Evolutionary conservation across 2,888 invertebrate genomes (phyloP), one percentile per base, ranked within the genome.

Genomic region (Zygogramma bicolorata): DNA sequence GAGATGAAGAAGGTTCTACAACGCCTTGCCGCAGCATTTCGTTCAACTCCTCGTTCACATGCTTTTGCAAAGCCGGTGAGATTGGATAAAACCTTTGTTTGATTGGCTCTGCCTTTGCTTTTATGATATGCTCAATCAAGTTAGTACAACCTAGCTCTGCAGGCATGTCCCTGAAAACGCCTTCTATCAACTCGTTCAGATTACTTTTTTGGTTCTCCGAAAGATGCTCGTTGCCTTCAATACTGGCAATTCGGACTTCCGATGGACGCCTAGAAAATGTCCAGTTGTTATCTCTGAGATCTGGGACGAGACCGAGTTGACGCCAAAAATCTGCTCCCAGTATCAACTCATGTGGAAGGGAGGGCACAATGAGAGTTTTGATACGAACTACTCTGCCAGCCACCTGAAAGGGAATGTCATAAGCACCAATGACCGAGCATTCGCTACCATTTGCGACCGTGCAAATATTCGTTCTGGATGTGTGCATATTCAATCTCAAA

Each of bases 21-120:
- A 81, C 7, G 63, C 69, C 5, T 78, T 79, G n/a, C 63, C 74
- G 57, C 69, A 81, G 18, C 75, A 83, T 77, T 34, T 74, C 75
- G 25, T 53, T 68, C 15, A 81, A 38, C 49, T 81, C 72, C 8
- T 49, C 18, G 18, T 76, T 34, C 3, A 75, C 40, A 18, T 57
- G 5, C 62, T 46, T 22, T 53, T 66, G 72, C 10, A 40, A 29
- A 0, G 6, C 40, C 3, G 71, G 70, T 4, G 68, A 67, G 2
- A 76, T 63, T 0, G 72, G 75, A 62, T 70, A 73, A 27, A 65
- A 68, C 22, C 68, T 20, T 22, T 67, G 70, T 49, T 76, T 73
- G 6, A 75, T 75, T 1, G 68, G 75, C 22, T 38, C n/a, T 3
- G 66, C 13, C 7, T 34, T 27, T 8, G 66, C 70, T 20, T 59